Base-by-base conservation (phyloP, 1,140 invertebrate species). In the Panagrolaimus sp. region DNA sequence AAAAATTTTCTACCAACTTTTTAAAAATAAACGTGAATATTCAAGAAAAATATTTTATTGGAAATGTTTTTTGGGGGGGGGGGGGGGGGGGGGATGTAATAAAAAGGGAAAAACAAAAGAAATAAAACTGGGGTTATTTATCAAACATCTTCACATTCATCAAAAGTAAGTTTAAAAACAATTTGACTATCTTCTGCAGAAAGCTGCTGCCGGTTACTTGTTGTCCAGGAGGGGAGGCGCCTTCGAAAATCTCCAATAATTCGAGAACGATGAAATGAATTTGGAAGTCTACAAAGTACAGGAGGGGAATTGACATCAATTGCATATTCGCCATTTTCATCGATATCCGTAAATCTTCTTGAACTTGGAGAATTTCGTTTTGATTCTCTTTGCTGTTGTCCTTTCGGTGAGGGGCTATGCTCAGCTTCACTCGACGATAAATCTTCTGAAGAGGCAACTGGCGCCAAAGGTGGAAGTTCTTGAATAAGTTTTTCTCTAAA, bases 381-480 rank as follows among this genome's bases (percentile, higher is more conserved):
- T n/a, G 47, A 47, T 9, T 65, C 27, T 25, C 53, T 16, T 23
- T 67, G 31, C 31, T 42, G 38, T 67, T 3, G 27, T 3, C 20
- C 25, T 65, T 38, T n/a, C 45, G 47, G 11, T 48, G 20, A 46
- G 63, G 61, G 44, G 31, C 27, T 42, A 48, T 70, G 46, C n/a
- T 76, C 74, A 11, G 65, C 47, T 5, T 80, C 78, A 31, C 70
- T 74, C 45, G 79, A 79, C 1, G 75, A 73, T 11, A 81, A 67
- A 63, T 81, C 80, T 72, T 82, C 79, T n/a, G 70, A 76, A 23
- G 77, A 80, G 16, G 80, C 80, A 42, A 80, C 74, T 7, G 80
- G 80, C 5, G 79, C 79, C 68, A 82, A 48, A n/a, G 80, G 79
- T 25, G 80, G 80, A 31, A 82, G 71, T 61, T 82, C 80, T 69